phyloP scores from a whole-genome alignment of 2,888 invertebrate species.

The Acanthosepion esculentum region DNA sequence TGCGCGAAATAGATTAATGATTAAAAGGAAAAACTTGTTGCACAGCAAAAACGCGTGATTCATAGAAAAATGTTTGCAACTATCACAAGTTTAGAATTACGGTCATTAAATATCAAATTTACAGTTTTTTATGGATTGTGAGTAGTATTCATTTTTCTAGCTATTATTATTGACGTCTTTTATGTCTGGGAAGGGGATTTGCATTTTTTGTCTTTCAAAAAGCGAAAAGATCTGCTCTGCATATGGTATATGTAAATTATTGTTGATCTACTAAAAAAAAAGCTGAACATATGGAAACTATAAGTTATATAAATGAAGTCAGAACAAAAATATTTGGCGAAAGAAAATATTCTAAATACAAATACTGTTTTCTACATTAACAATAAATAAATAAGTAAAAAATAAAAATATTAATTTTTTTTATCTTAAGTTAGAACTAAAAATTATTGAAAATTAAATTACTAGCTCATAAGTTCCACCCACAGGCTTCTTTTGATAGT shows the following conservation, averaged over 20 bases:
- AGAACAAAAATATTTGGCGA: background rate
- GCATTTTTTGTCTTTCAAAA: background rate
- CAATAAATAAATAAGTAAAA: background rate
- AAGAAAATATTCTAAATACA: background rate
- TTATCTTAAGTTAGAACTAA: background rate
- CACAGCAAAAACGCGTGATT: constrained; percentile 33
- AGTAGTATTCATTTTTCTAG: background rate
- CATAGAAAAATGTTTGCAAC: background rate
- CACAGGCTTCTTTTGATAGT: too few relatives aligned
- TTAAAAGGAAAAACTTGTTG: background rate
- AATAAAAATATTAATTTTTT: background rate
- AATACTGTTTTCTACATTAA: constrained; percentile 4
- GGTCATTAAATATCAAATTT: background rate
- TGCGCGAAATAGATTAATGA: background rate
- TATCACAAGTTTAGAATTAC: background rate
- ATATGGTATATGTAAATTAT: background rate
- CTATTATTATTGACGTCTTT: constrained; percentile 16
- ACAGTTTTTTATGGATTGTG: background rate
- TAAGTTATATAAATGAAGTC: background rate
- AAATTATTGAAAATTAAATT: too few relatives aligned
- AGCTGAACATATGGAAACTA: background rate
- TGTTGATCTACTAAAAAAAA: background rate
- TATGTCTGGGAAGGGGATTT: background rate
- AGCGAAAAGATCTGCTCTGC: background rate
- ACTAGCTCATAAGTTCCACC: too few relatives aligned